Base-by-base conservation (phyloP, 2,797 vertebrate species). In the Heterohyrax brucei region DNA sequence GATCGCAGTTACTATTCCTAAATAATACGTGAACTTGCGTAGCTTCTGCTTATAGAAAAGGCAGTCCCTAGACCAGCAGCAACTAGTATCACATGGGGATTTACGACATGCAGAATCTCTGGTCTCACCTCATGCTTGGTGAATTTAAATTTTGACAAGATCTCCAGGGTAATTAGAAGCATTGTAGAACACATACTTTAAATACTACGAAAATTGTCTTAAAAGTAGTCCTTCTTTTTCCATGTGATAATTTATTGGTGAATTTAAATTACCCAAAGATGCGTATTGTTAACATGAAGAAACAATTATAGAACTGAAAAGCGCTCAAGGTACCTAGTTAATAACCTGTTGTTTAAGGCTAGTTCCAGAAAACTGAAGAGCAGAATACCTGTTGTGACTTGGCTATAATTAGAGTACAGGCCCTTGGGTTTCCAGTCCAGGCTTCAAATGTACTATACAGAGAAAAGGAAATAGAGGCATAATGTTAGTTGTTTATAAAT, bases 271-370 rank as follows among this genome's bases (percentile, higher is more conserved):
- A 73, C 5, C 64, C 21, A 73, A 39, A 64, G 14, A 19, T 73
- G 61, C 0, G 2, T 83, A 28, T 7, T 75, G 14, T 75, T 90
- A 91, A 93, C 46, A 61, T 33, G 46, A 70, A 94, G 24, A n/a
- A 78, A 44, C 81, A 93, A 93, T 70, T 81, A n/a, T 62, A 83
- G 26, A 89, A 76, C 61, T 80, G 10, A 89, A 87, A 94, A 90
- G 16, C 44, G 89, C 50, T 9, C 12, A 28, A n/a, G 18, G 10
- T 77, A 50, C 1, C 28, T 78, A 26, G 48, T 68, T 93, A 44
- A 44, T 93, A 53, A 68, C 19, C 14, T 75, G 6, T 66, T 48
- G 8, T 70, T 96, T 89, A 90, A 90, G 59, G 21, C n/a, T 39
- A 61, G 22, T 91, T 87, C 10, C 50, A 44, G 4, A 78, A 50